Evolutionary conservation across 2,113 vertebrate genomes (phyloP), one percentile per base, ranked within the genome.

Genomic region (Etheostoma spectabile): DNA sequence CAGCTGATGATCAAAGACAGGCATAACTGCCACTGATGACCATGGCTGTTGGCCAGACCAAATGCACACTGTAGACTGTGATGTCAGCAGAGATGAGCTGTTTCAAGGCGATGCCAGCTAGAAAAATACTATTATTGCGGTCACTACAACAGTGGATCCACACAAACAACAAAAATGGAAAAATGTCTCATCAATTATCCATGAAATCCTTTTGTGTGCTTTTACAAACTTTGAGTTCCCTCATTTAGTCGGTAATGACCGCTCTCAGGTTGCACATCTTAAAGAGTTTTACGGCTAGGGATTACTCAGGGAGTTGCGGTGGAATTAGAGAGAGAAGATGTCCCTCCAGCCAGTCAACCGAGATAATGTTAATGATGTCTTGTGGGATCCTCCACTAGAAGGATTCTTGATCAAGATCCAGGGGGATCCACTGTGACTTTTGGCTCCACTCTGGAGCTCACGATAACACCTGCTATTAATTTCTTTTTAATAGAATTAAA

Each of bases 321-420:
- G 65, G 77, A 59, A 83, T 86, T 74, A 84, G 60, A 83, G 68
- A 56, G 65, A 57, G 77, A 84, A 77, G 87, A 49, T 83, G 76
- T 88, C 90, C 87, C 87, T 79, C 48, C 46, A 89, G 82, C 77
- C 82, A 86, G 74, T 68, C 42, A 46, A 77, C 67, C 35, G 73
- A 89, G 91, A 92, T 94, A 92, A 92, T 92, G 76, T 85, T 94
- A 93, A 93, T 93, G 90, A 95, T 84, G 89, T 93, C 92, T 89
- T 81, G 18, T 93, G 93, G 92, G 92, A 94, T 90, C 82, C 64
- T 65, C 45, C 38, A 77, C 80, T 70, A 77, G 63, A 81, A 77
- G 84, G 87, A 82, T 65, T 87, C 74, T 77, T 62, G 77, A 89
- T 88, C 66, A 72, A 45, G 71, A 88, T 91, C 91, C 90, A 74